phyloP scores from a whole-genome alignment of 2,888 invertebrate genomes.

The Eupithecia subfuscata region DNA sequence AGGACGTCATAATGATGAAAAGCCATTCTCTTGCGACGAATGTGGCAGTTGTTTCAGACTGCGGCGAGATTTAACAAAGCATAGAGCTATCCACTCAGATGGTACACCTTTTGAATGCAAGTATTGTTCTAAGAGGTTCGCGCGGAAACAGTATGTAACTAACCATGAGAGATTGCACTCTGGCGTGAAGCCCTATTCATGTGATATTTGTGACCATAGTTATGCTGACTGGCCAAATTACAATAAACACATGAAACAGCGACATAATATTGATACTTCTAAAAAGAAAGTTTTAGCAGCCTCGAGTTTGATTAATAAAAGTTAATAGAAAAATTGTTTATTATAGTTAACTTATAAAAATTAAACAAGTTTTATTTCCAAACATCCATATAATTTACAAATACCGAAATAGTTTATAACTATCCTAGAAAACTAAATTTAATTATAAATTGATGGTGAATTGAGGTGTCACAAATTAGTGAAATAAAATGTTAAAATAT shows the following conservation, averaged over 20 bases:
- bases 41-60: conserved; percentile 61
- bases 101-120: conserved; percentile 88
- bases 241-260: conserved; percentile 90
- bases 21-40: conserved; percentile 61
- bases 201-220: conserved; percentile 85
- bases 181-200: conserved; percentile 87
- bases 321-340: neutral
- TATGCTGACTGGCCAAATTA: conserved; percentile 91
- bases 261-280: conserved; percentile 74
- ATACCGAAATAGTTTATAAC: conserved; percentile 55
- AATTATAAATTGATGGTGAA: neutral
- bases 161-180: conserved; percentile 85
- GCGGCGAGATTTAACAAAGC: conserved; percentile 81
- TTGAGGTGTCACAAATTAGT: conserved; percentile 15
- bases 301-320: neutral
- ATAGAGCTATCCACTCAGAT: conserved; percentile 88
- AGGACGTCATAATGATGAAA: conserved; percentile 55
- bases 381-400: conserved; percentile 37
- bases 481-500: neutral
- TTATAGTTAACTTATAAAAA: neutral
- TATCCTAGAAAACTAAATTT: conserved; percentile 57
- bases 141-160: conserved; percentile 65
- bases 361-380: conserved; percentile 36
- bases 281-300: conserved; percentile 5
- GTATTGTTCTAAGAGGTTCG: conserved; percentile 87